phyloP scores from a whole-genome alignment of 2,113 vertebrate species.

The Pogona vitticeps region DNA sequence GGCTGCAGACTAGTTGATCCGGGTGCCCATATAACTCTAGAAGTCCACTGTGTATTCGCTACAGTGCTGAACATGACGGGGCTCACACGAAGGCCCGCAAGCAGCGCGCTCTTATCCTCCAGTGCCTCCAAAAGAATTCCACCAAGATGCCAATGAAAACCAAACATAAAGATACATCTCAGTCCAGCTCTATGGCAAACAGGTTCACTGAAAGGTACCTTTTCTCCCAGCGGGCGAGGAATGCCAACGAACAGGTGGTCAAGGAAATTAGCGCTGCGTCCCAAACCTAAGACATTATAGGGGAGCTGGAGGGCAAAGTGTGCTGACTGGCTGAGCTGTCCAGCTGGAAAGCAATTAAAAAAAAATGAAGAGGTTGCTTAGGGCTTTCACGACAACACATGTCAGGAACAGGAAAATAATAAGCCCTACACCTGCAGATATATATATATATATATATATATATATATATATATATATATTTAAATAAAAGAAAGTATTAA shows the following conservation, averaged over 20 bases:
- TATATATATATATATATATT: too few relatives aligned
- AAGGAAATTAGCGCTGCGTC: slow-evolving; percentile 96
- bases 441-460: too few relatives aligned
- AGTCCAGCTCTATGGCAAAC: too few relatives aligned
- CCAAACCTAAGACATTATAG: slow-evolving; percentile 93
- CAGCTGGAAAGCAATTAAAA: slow-evolving; percentile 77
- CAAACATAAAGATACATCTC: background rate
- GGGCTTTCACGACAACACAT: background rate
- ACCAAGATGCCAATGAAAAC: background rate
- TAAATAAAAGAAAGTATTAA: too few relatives aligned
- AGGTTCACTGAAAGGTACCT: slow-evolving; percentile 72
- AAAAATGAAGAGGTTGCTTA: background rate
- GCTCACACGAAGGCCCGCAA: background rate
- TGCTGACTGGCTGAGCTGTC: slow-evolving; percentile 95
- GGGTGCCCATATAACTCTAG: too few relatives aligned
- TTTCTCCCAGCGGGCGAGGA: slow-evolving; percentile 85
- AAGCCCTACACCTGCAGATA: background rate
- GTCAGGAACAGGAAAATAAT: background rate
- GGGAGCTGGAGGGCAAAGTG: slow-evolving; percentile 94
- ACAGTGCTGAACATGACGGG: slow-evolving; percentile 24
- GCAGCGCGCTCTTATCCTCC: background rate
- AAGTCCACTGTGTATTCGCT: too few relatives aligned
- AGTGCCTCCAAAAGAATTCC: background rate
- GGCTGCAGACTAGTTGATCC: too few relatives aligned
- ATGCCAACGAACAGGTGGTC: slow-evolving; percentile 95